phyloP scores from a whole-genome alignment of 2,888 invertebrate species.

The Acleris sparsana region DNA sequence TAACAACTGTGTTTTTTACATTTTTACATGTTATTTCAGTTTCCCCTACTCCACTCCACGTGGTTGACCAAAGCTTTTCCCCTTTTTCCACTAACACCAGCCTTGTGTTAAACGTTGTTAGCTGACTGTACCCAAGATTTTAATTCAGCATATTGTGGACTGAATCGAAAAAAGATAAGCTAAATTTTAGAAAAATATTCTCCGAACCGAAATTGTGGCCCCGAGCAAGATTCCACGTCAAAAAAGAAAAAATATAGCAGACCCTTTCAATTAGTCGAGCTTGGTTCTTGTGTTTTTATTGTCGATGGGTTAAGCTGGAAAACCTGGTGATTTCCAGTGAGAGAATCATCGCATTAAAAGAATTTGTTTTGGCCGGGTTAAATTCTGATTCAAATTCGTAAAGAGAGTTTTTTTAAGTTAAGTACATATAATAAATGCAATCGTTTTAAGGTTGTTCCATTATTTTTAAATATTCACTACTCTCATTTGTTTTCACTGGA shows the following conservation, averaged over 20 bases:
- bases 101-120: not conserved
- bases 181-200: conserved; percentile 4
- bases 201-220: not conserved
- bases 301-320: not conserved
- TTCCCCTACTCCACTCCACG: conserved; percentile 10
- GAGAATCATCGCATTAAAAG: too few species aligned
- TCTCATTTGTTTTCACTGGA: too few species aligned
- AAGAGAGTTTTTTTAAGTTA: too few species aligned
- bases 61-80: conserved; percentile 8
- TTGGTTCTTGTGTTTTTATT: conserved; percentile 1
- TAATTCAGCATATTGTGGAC: conserved; percentile 17
- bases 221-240: conserved; percentile 8
- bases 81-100: not conserved
- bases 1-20: too few species aligned
- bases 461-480: too few species aligned
- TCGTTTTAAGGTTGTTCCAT: too few species aligned
- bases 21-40: not conserved
- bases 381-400: too few species aligned
- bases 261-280: conserved; percentile 15
- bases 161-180: conserved; percentile 11
- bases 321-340: too few species aligned
- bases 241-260: conserved; percentile 9
- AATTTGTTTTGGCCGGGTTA: too few species aligned
- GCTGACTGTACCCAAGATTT: conserved; percentile 16
- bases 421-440: too few species aligned